Base-by-base conservation (phyloP, 2,113 vertebrate species). In the Neolamprologus sp. region DNA sequence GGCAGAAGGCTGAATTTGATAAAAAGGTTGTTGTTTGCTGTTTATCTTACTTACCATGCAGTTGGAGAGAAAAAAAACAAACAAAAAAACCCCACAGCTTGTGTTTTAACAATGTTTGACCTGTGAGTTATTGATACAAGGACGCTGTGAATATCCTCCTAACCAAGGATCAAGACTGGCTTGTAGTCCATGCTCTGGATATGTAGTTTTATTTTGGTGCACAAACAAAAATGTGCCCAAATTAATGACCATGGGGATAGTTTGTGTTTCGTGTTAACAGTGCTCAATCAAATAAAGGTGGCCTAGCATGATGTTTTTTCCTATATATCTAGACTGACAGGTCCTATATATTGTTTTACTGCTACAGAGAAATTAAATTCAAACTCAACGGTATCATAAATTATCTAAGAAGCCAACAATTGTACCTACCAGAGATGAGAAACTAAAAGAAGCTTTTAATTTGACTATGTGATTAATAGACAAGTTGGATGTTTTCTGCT, bases 131-230 rank as follows among this genome's bases (percentile, higher is more conserved):
- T 78, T 78, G 16, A 78, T 49, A 31, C 9, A 28, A 5, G 6
- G 0, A 49, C 4, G 1, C 37, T 73, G 40, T 45, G 13, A 0
- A 73, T 73, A 73, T 73, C 42, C 16, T 49, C 16, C 71, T 0
- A 19, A 31, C 26, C 16, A 12, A 78, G 6, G 10, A 49, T 17
- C 9, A 19, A 19, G 16, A 17, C 42, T 19, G 42, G 23, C 26
- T 47, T 49, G 26, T 8, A 12, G 45, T 49, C 9, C 23, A 31
- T 49, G 23, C 23, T 49, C 16, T 78, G 23, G 10, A 17, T 47
- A 8, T 49, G 71, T 49, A 49, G 23, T 49, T 31, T 49, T 49
- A 75, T 31, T 78, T 49, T 78, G 45, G 26, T 49, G 45, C 26
- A 78, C 10, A 19, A 13, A 78, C 23, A n/a, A 31, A 31, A 1